Percentiles rank a stretch among this genome's conserved stretches.
These are phyloP conservation scores for Athalia circularis DNA, from an alignment of 2,888 invertebrate species.

Conservation along the genomic window DNA sequence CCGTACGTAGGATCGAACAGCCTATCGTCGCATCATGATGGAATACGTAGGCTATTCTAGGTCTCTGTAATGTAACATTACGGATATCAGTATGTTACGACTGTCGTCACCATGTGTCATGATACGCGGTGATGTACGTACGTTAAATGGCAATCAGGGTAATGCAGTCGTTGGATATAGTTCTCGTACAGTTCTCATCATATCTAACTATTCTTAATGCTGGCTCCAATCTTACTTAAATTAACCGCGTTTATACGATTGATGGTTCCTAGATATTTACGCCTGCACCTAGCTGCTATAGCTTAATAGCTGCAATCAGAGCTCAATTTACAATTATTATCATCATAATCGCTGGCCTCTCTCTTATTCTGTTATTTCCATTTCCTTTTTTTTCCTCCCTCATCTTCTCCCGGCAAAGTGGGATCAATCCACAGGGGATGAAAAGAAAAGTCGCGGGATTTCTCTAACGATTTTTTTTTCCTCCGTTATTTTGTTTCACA, in stretches of 20 bases:
- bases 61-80: constrained; percentile 2
- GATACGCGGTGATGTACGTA: no score
- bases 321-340: no score
- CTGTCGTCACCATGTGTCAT: not conserved
- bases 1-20: not conserved
- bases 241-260: not conserved
- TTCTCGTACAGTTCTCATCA: constrained; percentile 21
- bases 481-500: no score
- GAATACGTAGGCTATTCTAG: constrained; percentile 8
- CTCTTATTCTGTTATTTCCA: no score
- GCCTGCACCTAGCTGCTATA: no score
- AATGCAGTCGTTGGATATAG: constrained; percentile 65
- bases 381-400: no score
- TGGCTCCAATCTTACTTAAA: constrained; percentile 16
- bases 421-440: no score
- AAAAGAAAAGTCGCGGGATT: no score
- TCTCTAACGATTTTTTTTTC: no score
- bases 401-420: no score
- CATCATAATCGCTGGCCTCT: no score
- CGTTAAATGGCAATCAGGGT: constrained; percentile 70
- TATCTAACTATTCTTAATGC: constrained; percentile 25
- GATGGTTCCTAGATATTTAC: not conserved
- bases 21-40: not conserved
- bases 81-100: constrained; percentile 20
- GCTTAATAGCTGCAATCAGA: no score